Conservation (phyloP, 2,113 vertebrate genomes). For the Grammomys dolichurus region DNA sequence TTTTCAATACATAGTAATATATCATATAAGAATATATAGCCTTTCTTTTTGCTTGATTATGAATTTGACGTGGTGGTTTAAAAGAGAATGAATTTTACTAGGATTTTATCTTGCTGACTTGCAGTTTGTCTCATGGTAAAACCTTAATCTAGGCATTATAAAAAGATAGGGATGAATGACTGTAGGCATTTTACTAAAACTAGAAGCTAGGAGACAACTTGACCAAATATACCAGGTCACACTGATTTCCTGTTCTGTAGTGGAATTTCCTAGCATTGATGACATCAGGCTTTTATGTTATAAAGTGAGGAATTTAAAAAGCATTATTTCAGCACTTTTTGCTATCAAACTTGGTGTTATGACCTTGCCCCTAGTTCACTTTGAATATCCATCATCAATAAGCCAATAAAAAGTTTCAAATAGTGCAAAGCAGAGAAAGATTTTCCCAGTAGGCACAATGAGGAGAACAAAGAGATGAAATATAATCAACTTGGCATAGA, state of each 20-base stretch:
- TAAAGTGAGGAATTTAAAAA: neutral
- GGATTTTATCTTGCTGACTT: conserved; percentile 12
- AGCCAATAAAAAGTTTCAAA: neutral
- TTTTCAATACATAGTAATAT: conserved; percentile 30
- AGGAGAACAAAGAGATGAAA: neutral
- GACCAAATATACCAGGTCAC: neutral
- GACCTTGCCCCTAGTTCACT: neutral
- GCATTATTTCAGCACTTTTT: neutral
- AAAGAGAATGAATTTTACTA: conserved; percentile 35
- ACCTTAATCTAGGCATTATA: neutral
- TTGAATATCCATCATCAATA: neutral
- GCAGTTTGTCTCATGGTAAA: neutral
- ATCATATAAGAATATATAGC: neutral
- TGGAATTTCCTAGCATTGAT: neutral
- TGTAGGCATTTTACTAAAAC: neutral
- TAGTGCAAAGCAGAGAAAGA: neutral
- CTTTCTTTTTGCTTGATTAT: conserved; percentile 7
- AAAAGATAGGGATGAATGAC: neutral
- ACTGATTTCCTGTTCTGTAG: neutral
- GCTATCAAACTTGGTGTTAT: neutral
- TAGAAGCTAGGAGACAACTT: neutral
- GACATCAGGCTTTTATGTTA: neutral
- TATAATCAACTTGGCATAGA: neutral
- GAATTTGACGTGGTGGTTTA: conserved; percentile 10
- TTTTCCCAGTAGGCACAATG: neutral